Evolutionary conservation across 2,113 vertebrate genomes (phyloP), one percentile per base, ranked within the genome.

Genomic region (Phaethon lepturus): DNA sequence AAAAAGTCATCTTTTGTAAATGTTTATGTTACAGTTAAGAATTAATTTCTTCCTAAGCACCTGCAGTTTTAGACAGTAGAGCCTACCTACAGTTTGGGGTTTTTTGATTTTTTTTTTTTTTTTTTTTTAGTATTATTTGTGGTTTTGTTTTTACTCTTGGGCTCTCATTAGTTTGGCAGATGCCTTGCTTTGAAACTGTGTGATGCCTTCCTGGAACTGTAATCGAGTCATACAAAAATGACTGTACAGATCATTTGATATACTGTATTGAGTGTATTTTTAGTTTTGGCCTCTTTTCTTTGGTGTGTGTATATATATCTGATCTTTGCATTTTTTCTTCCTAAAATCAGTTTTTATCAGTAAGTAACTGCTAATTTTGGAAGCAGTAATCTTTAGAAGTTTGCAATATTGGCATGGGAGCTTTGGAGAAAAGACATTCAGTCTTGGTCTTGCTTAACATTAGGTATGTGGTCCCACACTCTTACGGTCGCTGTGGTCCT

Each of bases 21-120:
- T 78, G 44, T 91, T 94, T 95, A 33, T 91, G 68, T 81, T 93
- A 81, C 60, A 84, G 84, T 96, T 79, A 87, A 87, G 79, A 93
- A 95, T 85, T 52, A n/a, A 85, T 91, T 93, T 95, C 49, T 95
- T 95, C 77, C 52, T 85, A 94, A 94, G 55, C 80, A 91, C 59
- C 81, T 91, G 71, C 76, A 87, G n/a, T 69, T 90, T 90, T 62
- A 87, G 69, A 75, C 13, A 40, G 62, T 42, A 68, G 35, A 88
- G 45, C 50, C 62, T 86, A 42, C 77, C 62, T 93, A 78, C 18
- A 58, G 50, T 64, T 87, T 33, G 35, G 49, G 64, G 76, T 63
- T 74, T 68, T 90, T 77, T 80, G 3, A 28, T 59, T 89, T 84
- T n/a, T n/a, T n/a, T n/a, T n/a, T n/a, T n/a, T n/a, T n/a, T n/a